These are phyloP conservation scores for Labeo rohita DNA, from an alignment of 2,113 vertebrate species.

Conservation along the genomic window DNA sequence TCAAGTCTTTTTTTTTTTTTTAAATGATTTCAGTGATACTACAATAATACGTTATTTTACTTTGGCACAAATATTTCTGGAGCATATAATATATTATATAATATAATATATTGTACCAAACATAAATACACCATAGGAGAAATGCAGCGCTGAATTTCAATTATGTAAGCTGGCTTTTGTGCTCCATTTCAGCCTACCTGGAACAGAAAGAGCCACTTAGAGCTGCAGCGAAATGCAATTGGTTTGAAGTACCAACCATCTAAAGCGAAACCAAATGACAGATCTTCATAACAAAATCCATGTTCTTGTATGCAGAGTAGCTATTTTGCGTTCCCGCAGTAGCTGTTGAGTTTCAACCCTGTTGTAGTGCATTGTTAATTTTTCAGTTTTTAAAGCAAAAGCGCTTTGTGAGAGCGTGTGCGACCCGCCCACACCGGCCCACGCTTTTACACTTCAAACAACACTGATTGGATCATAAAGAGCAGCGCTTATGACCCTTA, in stretches of 20 bases:
- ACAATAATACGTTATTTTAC: too few relatives aligned
- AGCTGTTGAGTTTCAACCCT: not conserved
- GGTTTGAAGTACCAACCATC: not conserved
- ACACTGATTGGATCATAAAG: conserved; percentile 18
- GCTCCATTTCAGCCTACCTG: not conserved
- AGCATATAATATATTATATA: too few relatives aligned
- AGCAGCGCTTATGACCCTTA: not conserved
- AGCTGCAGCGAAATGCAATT: not conserved
- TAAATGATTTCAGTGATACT: too few relatives aligned
- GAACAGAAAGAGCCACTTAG: conserved; percentile 2
- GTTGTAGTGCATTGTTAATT: not conserved
- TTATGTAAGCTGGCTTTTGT: not conserved
- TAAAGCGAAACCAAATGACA: conserved; percentile 5
- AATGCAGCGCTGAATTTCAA: not conserved
- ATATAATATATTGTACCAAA: not conserved
- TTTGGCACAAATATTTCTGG: too few relatives aligned
- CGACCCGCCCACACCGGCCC: not conserved
- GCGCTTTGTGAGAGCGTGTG: not conserved
- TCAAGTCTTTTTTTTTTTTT: too few relatives aligned
- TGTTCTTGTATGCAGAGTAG: not conserved
- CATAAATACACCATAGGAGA: not conserved
- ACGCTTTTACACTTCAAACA: not conserved
- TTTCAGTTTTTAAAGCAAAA: conserved; percentile 4
- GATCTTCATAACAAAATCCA: not conserved
- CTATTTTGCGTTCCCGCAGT: not conserved